Base-by-base conservation (phyloP, 2,113 vertebrate genomes). In the Leuciscus idus region DNA sequence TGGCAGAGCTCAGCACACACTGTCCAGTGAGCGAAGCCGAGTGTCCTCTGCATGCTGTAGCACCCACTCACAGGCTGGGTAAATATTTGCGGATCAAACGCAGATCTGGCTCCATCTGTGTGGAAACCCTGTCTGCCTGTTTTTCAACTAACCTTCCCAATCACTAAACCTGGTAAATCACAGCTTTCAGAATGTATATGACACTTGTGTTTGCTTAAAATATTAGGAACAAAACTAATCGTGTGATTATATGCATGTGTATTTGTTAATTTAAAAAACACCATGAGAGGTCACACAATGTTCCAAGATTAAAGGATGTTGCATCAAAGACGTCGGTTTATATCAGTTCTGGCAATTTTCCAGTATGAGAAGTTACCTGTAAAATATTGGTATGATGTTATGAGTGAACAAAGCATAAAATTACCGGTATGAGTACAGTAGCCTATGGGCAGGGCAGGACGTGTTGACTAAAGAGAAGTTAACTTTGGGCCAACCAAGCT, bases 31-130 rank as follows among this genome's bases (percentile, higher is more conserved):
- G 76, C 57, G 6, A 57, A 36, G 23, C 85, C 6, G 39, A 87
- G 33, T 72, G 50, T 81, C 83, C 52, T 84, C 39, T 84, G 70
- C 30, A 86, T 75, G 85, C 83, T 88, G 61, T 78, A 59, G 57
- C 78, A 43, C 61, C 78, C 83, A 89, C 82, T 81, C 77, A 85
- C 83, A 73, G 52, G 28, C 61, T 89, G 85, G 77, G 6, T 50
- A 73, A 85, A 89, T 87, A 87, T 89, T 81, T 64, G 55, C 85
- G 1, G 30, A 78, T 57, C 83, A 89, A 87, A 89, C 50, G 26
- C 55, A 87, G 48, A 83, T 43, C 26, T 19, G 10, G 23, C 76
- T 86, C 77, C 82, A 81, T 84, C 68, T 81, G 77, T 80, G 33
- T 39, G 26, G 46, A 57, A 66, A 46, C 46, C 61, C 43, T 39